Base-by-base conservation (phyloP, 1,140 invertebrate species). In the Pentalonia nigronervosa region DNA sequence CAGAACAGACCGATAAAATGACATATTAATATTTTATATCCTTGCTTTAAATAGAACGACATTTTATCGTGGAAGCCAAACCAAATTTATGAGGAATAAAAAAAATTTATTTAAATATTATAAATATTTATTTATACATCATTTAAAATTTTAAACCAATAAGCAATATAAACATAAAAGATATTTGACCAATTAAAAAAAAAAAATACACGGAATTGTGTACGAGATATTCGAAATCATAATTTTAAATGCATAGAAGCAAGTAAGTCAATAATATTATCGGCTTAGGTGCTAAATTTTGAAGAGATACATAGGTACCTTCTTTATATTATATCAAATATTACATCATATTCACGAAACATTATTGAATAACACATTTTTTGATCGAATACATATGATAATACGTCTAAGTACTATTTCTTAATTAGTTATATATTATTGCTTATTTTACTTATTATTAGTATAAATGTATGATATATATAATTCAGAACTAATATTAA, bases 1-100 rank as follows among this genome's bases (percentile, higher is more conserved):
- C 91, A 93, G 67, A 81, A 93, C 67, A 93, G 36, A 84, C 67
- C 91, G 47, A 93, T 93, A 86, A 93, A 86, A 93, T 50, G 47
- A 48, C 76, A 84, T 83, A 81, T 84, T 93, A 93, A 93, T 93
- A 56, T 84, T 93, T 93, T 93, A 83, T 93, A 93, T 56, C 56
- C 91, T 50, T 56, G 8, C 86, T 48, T 23, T 89, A 89, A 56
- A 89, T 89, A 89, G n/a, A 89, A 89, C 48, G 23, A 89, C 4
- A 89, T 89, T 89, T 89, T 56, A 56, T 87, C 34, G 30, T 47
- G 8, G 20, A 48, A n/a, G 4, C 30, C 86, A 48, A 87, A 47
- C 86, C 47, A 48, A 87, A 48, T 87, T 48, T 47, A 87, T 25
- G 14, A 25, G 47, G 50, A 87, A 50, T 36, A 83, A 41, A 36